Conservation (phyloP, 53 echinoderm and acorn worm genomes). For the Astropecten irregularis region DNA sequence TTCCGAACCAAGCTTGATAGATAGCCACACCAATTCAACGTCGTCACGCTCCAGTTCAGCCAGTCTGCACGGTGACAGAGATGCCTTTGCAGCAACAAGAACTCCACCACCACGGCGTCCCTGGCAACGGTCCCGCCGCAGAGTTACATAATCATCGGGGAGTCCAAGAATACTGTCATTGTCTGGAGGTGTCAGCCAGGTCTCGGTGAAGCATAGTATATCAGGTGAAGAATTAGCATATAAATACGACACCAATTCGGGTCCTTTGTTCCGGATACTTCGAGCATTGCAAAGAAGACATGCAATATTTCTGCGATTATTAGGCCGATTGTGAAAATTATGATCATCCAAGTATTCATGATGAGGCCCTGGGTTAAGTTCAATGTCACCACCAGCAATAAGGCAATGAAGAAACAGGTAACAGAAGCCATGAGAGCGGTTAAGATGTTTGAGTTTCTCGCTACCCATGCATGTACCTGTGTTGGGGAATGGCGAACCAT, state of each 20-base stretch:
- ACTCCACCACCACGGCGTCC: not conserved
- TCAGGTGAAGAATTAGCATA: not conserved
- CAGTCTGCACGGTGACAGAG: no score
- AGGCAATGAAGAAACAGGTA: no score
- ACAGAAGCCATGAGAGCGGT: no score
- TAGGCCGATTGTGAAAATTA: not conserved
- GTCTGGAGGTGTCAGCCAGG: slow-evolving; percentile 8
- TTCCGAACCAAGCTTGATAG: no score
- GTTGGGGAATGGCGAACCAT: no score
- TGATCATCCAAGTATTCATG: not conserved
- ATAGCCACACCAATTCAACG: no score
- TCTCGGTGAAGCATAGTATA: not conserved
- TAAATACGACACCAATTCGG: not conserved
- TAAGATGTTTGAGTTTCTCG: no score
- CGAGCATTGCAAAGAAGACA: not conserved
- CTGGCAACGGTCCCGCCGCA: not conserved
- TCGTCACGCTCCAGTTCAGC: no score
- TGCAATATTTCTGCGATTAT: no score
- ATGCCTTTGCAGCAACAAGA: not conserved
- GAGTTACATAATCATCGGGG: not conserved
- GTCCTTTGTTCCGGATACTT: not conserved
- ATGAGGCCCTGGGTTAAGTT: not conserved
- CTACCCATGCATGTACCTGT: no score
- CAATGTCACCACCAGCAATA: slow-evolving; percentile 10
- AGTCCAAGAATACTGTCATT: not conserved